Conservation (phyloP, 1,140 invertebrate species). For the Solenopsis fugax region DNA sequence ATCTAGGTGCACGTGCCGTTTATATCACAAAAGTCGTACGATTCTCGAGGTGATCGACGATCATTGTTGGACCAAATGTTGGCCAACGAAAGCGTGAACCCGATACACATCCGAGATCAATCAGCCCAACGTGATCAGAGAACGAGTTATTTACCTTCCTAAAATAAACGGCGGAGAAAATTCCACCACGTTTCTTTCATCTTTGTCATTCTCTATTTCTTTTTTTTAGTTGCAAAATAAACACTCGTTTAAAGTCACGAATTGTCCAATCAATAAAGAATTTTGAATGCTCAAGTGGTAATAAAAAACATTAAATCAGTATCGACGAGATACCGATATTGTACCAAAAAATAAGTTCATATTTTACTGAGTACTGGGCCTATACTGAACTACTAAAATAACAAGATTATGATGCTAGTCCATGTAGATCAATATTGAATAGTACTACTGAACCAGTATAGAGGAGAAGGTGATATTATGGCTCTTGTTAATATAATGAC, state of each 20-base stretch:
- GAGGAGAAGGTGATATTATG: no score
- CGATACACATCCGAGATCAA: slow-evolving; percentile 22
- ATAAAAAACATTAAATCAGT: no score
- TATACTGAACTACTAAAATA: no score
- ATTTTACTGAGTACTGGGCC: no score
- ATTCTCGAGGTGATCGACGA: slow-evolving; percentile 19
- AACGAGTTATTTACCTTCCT: neutral
- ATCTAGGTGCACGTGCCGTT: slow-evolving; percentile 14
- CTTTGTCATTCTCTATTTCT: neutral
- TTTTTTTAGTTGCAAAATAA: neutral
- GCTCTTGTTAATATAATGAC: no score
- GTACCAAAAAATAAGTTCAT: no score
- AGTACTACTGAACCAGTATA: no score
- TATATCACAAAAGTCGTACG: neutral
- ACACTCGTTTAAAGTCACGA: neutral
- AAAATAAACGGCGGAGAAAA: neutral
- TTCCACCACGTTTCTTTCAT: neutral
- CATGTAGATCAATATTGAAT: no score
- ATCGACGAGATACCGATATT: no score
- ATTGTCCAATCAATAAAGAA: neutral
- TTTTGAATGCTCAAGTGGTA: neutral
- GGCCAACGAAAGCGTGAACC: neutral
- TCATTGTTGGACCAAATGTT: slow-evolving; percentile 3
- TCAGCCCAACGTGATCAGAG: slow-evolving; percentile 24
- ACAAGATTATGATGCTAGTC: no score